phyloP scores from a whole-genome alignment of 2,113 vertebrate species.

The Melanocharis versteri region DNA sequence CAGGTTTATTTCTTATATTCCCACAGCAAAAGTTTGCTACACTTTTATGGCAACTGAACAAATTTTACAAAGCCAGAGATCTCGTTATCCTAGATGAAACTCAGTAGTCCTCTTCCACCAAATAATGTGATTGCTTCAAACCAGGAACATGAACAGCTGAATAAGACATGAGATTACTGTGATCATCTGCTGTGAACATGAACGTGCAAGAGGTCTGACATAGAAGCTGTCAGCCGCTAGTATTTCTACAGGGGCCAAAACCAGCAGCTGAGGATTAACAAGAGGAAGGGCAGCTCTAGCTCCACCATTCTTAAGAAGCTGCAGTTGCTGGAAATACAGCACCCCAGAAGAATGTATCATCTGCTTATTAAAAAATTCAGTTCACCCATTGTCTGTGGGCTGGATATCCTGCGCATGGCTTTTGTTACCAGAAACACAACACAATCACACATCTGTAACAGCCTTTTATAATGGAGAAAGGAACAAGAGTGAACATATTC shows the following conservation, averaged over 20 bases:
- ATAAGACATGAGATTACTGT: background rate
- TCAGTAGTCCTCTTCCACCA: background rate
- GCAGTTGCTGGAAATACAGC: background rate
- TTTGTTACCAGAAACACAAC: background rate
- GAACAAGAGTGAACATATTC: background rate
- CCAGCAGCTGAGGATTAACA: conserved; percentile 32
- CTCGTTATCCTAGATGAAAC: background rate
- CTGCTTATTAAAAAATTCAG: background rate
- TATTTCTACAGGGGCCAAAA: background rate
- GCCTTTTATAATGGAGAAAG: background rate
- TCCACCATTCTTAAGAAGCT: background rate
- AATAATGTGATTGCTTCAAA: background rate
- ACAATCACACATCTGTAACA: background rate
- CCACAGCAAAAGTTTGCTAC: background rate
- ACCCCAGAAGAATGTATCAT: background rate
- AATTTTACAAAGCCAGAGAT: background rate
- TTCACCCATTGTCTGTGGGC: background rate
- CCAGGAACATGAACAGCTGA: background rate
- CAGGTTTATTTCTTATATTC: background rate
- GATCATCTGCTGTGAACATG: background rate
- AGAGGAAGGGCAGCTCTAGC: background rate
- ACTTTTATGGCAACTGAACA: background rate
- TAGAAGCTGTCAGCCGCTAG: background rate
- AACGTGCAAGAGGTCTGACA: background rate
- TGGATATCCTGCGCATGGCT: background rate